phyloP scores from a whole-genome alignment of 2,113 vertebrate genomes.

The Hipposideros armiger region DNA sequence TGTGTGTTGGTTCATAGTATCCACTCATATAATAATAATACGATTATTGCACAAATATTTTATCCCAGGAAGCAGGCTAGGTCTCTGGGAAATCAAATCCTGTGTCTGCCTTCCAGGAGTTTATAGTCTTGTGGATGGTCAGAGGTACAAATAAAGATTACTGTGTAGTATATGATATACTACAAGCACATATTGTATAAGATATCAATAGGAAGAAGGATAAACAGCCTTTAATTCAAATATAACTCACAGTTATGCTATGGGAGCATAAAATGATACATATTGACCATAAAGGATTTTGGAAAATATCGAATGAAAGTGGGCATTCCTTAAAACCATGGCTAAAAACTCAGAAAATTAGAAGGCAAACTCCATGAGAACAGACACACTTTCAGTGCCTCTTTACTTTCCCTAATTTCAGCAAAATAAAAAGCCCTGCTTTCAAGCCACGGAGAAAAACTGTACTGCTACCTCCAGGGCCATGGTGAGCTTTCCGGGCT shows the following conservation, averaged over 20 bases:
- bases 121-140: background rate
- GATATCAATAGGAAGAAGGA: constrained; percentile 32
- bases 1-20: background rate
- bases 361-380: background rate
- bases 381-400: background rate
- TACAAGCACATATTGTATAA: background rate
- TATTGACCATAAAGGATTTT: background rate
- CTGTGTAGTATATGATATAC: background rate
- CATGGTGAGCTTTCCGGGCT: background rate
- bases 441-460: background rate
- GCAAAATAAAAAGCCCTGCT: background rate
- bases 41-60: background rate
- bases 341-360: background rate
- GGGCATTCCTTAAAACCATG: background rate
- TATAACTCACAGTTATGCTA: background rate
- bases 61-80: background rate
- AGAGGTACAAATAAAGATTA: constrained; percentile 35
- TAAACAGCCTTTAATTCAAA: background rate
- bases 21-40: background rate
- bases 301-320: background rate
- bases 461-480: rapidly evolving
- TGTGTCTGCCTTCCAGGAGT: background rate
- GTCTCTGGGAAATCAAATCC: background rate
- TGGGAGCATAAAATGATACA: background rate
- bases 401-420: background rate